Conservation (phyloP, 2,113 vertebrate species). For the Phaethon lepturus region DNA sequence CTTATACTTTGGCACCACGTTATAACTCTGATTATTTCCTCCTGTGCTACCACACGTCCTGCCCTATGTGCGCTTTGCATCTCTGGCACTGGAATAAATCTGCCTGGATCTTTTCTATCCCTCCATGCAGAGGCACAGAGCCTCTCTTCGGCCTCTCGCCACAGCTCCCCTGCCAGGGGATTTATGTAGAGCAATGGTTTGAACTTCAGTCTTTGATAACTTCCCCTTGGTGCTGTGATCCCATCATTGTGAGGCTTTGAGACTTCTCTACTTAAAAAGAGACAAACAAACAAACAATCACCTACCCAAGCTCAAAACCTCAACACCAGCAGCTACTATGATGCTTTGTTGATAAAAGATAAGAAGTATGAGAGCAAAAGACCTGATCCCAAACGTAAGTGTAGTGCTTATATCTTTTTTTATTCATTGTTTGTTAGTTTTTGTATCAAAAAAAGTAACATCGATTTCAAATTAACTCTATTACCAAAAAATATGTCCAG, state of each 20-base stretch:
- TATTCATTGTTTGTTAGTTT: neutral
- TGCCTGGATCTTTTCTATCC: neutral
- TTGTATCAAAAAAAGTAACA: neutral
- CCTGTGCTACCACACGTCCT: neutral
- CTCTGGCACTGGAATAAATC: neutral
- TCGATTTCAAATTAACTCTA: neutral
- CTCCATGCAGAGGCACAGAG: rapidly evolving
- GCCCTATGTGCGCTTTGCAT: neutral
- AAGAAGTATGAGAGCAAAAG: neutral
- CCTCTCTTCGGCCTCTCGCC: neutral
- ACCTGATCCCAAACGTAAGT: neutral
- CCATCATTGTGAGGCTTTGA: neutral
- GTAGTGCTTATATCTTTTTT: neutral
- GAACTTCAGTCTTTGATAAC: neutral
- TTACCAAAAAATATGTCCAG: neutral
- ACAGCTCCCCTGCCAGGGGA: neutral
- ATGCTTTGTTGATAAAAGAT: neutral
- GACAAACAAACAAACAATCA: neutral
- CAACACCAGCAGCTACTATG: neutral
- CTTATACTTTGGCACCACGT: neutral
- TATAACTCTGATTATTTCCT: neutral
- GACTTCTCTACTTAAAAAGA: neutral
- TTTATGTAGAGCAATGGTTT: neutral
- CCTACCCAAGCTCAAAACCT: neutral
- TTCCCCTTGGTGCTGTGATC: neutral